Evolutionary conservation across 2,113 vertebrate genomes (phyloP).

Genomic region (Trematomus loennbergii): DNA sequence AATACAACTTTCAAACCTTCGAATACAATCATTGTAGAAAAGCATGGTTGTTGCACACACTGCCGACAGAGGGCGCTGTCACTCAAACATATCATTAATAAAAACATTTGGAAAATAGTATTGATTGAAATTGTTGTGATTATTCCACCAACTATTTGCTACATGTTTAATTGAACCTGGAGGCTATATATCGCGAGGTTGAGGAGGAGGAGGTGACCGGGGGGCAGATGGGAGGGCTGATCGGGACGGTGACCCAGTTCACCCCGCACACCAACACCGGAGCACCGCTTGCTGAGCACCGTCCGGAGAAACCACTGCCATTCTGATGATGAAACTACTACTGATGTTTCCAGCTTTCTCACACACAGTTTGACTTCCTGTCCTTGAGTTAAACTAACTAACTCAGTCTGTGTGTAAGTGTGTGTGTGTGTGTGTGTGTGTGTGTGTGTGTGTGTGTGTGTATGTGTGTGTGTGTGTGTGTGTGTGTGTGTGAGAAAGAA

Average conservation of each 20-base stretch:
- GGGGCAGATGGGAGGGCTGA: slow-evolving; percentile 44
- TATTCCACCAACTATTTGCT: not conserved
- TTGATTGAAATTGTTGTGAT: slow-evolving; percentile 6
- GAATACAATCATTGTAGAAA: not conserved
- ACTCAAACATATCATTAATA: not conserved
- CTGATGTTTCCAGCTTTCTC: slow-evolving; percentile 4
- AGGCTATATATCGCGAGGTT: not conserved
- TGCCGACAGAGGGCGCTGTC: slow-evolving; percentile 39
- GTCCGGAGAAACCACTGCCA: slow-evolving; percentile 9
- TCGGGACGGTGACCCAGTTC: slow-evolving; percentile 57
- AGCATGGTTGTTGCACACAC: too few relatives aligned
- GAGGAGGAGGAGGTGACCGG: slow-evolving; percentile 6
- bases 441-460: not conserved
- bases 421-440: not conserved
- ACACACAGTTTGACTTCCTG: slow-evolving; percentile 11
- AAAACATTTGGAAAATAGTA: not conserved
- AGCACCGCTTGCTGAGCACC: slow-evolving; percentile 21
- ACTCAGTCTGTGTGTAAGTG: not conserved
- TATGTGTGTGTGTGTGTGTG: not conserved
- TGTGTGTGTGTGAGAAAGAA: not conserved
- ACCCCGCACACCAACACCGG: slow-evolving; percentile 23
- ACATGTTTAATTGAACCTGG: not conserved
- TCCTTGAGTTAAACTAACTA: not conserved
- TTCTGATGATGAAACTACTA: not conserved
- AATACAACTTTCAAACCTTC: too few relatives aligned